Base-by-base conservation (phyloP, 2,797 vertebrate genomes). In the Anguilla pacifica region DNA sequence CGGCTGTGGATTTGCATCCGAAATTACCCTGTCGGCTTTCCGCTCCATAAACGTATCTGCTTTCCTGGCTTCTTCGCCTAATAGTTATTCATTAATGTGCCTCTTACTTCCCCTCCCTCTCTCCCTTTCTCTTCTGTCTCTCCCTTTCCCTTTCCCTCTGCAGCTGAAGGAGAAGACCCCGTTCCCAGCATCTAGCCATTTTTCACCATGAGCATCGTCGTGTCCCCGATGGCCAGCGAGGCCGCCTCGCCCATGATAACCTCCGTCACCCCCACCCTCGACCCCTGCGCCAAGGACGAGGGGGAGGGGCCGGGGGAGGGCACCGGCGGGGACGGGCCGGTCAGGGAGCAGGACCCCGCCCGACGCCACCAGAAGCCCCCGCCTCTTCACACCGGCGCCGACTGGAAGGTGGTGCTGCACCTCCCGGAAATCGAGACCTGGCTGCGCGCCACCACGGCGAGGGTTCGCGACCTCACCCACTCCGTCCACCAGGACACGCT, bases 371-470 rank as follows among this genome's bases (percentile, higher is more conserved):
- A 97, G 87, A 99, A 98, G 84, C 98, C 97, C 0, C 98, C 98
- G 2, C 98, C 98, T 0, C 94, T 99, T 0, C 98, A 99, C 92
- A 97, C 97, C 0, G 98, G 96, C 6, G 98, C 98, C 0, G 98
- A 99, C 91, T 99, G 98, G 98, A 99, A 99, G 95, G 98, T 99
- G 49, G 97, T 99, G 87, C 97, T 99, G 28, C 98, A 99, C 92
- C 93, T 99, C 83, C 98, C 98, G 0, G 98, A 99, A 93, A 99
- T 99, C n/a, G 98, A 99, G 94, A 98, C 96, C 11, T 99, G 98
- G 98, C 97, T 99, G 86, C 95, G 98, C 83, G 91, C 95, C 92
- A 98, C 98, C 0, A 96, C 97, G 0, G 97, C 97, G 79, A 92
- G 98, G 79, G 98, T 99, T 84, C 95, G 98, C 0, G 97, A 97